A percentile compares a stretch with the other conserved stretches of the same genome.
These are phyloP conservation scores for Bradypodion pumilum DNA, from an alignment of 2,797 vertebrate species.

Conservation along the genomic window DNA sequence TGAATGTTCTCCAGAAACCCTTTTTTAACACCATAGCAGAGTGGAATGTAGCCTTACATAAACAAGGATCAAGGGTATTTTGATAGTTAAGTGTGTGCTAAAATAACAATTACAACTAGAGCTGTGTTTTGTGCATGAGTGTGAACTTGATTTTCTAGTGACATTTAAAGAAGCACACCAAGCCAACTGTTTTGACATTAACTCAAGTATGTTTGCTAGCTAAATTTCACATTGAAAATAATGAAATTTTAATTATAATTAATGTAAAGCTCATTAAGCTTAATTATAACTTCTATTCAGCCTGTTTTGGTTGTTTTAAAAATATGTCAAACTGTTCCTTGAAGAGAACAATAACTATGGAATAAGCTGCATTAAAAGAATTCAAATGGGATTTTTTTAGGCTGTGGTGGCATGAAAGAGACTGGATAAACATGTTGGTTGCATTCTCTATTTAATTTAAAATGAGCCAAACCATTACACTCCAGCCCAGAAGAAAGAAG, in stretches of 20 bases:
- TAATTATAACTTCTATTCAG: conserved; percentile 35
- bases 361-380: conserved; percentile 14
- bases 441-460: neutral
- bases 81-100: neutral
- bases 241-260: conserved; percentile 7
- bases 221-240: neutral
- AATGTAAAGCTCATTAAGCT: conserved; percentile 23
- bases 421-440: neutral
- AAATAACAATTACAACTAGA: conserved; percentile 4
- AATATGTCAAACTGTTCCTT: neutral
- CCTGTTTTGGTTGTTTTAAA: conserved; percentile 25
- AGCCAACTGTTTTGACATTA: conserved; percentile 21
- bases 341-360: conserved; percentile 17
- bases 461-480: neutral
- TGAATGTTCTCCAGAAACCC: neutral
- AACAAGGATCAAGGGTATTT: conserved; percentile 10
- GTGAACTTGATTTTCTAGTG: neutral
- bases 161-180: accelerated
- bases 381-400: conserved; percentile 8
- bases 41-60: neutral
- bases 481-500: neutral
- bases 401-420: neutral
- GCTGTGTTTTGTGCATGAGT: neutral
- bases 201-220: neutral
- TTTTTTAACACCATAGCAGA: neutral